Percentiles rank a stretch among this genome's conserved stretches.
phyloP scores from a whole-genome alignment of 2,888 invertebrate genomes.

The Drosophila melanocephala region DNA sequence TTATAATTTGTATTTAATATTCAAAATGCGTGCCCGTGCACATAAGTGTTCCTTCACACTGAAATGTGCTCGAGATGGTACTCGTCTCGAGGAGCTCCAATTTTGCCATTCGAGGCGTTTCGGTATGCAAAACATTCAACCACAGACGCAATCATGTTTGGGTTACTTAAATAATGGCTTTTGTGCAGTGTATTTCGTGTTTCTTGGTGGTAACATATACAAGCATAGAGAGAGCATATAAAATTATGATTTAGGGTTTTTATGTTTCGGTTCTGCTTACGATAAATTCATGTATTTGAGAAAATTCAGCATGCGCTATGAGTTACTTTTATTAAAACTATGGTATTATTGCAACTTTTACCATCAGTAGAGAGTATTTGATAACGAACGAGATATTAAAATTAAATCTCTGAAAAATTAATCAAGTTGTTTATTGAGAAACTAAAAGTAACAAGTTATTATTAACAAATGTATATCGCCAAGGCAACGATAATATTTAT shows the following conservation, averaged over 20 bases:
- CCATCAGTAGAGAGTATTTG: neutral
- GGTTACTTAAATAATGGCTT: conserved; percentile 10
- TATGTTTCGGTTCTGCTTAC: neutral
- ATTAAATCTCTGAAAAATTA: neutral
- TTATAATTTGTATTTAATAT: conserved; percentile 65
- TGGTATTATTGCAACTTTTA: neutral
- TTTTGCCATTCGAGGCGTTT: conserved; percentile 11
- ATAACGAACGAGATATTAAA: neutral
- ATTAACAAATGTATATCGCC: neutral
- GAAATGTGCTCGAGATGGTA: conserved; percentile 4
- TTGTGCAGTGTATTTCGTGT: neutral
- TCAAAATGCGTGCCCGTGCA: conserved; percentile 41
- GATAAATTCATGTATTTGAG: conserved; percentile 3
- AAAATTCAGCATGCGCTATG: neutral
- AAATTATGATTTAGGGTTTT: conserved; percentile 1
- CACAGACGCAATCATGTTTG: conserved; percentile 2
- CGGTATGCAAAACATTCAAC: conserved; percentile 26
- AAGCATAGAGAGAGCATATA: neutral
- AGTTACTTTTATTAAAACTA: neutral
- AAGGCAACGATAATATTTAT: neutral
- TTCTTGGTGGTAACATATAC: conserved; percentile 1
- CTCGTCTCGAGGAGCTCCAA: conserved; percentile 1
- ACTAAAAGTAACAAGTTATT: no score
- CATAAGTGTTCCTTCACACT: conserved; percentile 9
- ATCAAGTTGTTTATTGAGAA: neutral